A percentile compares a stretch with the other conserved stretches of the same genome.
Conservation (phyloP, 2,113 vertebrate genomes). For the Brachirus orientalis region DNA sequence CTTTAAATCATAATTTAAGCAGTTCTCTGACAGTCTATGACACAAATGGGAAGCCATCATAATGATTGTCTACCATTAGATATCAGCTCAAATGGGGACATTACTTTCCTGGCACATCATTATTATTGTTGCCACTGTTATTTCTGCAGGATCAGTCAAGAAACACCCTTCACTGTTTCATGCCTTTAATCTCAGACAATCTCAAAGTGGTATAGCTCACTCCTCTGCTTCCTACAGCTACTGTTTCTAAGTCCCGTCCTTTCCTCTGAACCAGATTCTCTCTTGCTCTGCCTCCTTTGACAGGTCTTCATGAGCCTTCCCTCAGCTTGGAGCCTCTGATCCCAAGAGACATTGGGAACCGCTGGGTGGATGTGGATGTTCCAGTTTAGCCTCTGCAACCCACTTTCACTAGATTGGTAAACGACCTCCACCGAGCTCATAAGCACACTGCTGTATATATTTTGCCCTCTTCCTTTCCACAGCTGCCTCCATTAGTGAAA, state of each 20-base stretch:
- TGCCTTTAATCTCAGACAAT: not conserved
- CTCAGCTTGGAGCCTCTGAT: not conserved
- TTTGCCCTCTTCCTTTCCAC: not conserved
- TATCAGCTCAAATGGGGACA: too few relatives aligned
- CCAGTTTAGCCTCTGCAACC: slow-evolving; percentile 2
- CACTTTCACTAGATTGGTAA: not conserved
- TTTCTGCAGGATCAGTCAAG: too few relatives aligned
- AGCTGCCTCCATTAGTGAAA: not conserved
- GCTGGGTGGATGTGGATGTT: not conserved
- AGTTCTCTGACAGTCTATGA: too few relatives aligned
- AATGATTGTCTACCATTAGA: too few relatives aligned
- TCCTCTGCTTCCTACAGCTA: not conserved
- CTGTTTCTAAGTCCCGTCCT: not conserved
- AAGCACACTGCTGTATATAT: too few relatives aligned
- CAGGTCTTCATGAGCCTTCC: not conserved
- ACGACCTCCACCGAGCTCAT: not conserved
- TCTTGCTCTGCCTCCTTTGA: not conserved
- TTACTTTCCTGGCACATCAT: too few relatives aligned
- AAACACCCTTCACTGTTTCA: too few relatives aligned
- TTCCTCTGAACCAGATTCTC: not conserved
- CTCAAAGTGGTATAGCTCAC: not conserved
- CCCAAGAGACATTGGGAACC: not conserved
- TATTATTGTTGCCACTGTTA: too few relatives aligned
- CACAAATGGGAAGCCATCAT: too few relatives aligned
- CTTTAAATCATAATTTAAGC: too few relatives aligned